Evolutionary conservation across 2,113 vertebrate genomes (phyloP).

Genomic region (Pycnonotus jocosus): DNA sequence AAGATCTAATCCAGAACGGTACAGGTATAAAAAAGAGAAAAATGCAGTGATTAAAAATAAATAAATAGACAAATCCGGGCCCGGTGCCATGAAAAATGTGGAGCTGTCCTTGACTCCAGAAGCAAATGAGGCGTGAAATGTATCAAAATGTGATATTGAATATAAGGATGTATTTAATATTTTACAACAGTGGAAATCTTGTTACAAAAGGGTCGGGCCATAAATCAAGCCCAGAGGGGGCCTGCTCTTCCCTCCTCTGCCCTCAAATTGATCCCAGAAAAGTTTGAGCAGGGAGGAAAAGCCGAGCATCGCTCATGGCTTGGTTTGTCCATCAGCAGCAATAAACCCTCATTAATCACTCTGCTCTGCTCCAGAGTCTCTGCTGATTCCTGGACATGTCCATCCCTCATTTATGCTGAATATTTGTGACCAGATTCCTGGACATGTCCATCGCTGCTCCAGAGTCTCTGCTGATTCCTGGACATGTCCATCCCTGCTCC

Average conservation of each 20-base stretch:
- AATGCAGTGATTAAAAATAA: slow-evolving; percentile 44
- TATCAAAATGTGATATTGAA: slow-evolving; percentile 75
- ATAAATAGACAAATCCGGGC: slow-evolving; percentile 67
- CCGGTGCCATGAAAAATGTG: slow-evolving; percentile 69
- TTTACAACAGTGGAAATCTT: slow-evolving; percentile 66
- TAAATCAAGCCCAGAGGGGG: slow-evolving; percentile 61
- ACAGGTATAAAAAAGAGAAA: slow-evolving; percentile 23
- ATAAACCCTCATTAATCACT: not conserved
- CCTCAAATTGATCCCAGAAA: not conserved
- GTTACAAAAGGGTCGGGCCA: slow-evolving; percentile 55
- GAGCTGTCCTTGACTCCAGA: slow-evolving; percentile 69
- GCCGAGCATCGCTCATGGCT: not conserved
- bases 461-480: not conserved
- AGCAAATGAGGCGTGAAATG: slow-evolving; percentile 75
- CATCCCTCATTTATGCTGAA: no score
- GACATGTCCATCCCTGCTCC: not conserved
- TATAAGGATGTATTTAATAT: slow-evolving; percentile 74
- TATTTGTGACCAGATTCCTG: no score
- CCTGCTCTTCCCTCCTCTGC: not conserved
- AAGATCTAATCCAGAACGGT: slow-evolving; percentile 9
- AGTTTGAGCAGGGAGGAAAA: not conserved
- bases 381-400: not conserved
- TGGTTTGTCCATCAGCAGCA: not conserved
- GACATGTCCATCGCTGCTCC: not conserved
- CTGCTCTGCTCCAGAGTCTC: not conserved